Evolutionary conservation across 1,140 invertebrate species (phyloP), one percentile per base, ranked within the genome.

Genomic region (Eumaeus atala): DNA sequence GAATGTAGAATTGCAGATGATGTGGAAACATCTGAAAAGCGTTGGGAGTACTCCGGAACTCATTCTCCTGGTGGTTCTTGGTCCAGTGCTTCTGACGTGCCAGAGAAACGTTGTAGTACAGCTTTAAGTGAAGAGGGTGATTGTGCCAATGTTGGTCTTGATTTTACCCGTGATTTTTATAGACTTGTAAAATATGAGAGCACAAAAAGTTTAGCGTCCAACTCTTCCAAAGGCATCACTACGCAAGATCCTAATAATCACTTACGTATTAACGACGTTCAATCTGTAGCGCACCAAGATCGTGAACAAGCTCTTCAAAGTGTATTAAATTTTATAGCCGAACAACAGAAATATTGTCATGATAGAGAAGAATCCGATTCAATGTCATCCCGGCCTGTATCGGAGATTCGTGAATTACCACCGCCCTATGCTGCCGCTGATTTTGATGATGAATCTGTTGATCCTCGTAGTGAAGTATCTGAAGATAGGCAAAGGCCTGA

Each of bases 131-230:
- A 90, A 47, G 92, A 92, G 66, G 90, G 90, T 6, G 91, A 92
- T 61, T 90, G 91, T 51, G 90, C 92, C 0, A 90, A 90, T 6
- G 87, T 93, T 8, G 93, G 92, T n/a, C 91, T 92, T 4, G 92
- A 94, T 77, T 95, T 95, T 62, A 94, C 93, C 5, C 86, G 93
- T 58, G 93, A 95, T 79, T 95, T 94, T 80, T 91, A 91, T 70
- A 89, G 92, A 21, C 89, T 95, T 49, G 93, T 94, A 34, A 93
- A 93, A 80, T 94, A 94, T 68, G 93, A 94, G 80, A 94, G 93
- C 74, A 93, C 91, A 54, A 93, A 93, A 72, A 94, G 93, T 74
- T 84, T 94, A 67, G 92, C 93, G n/a, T 93, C 92, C 8, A 93
- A 91, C 54, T 93, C 92, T 14, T 93, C 92, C 17, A 89, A 90